A percentile compares a stretch with the other conserved stretches of the same genome.
These are phyloP conservation scores for Chamaetylas fuelleborni DNA, from an alignment of 2,113 vertebrate genomes.

Conservation along the genomic window DNA sequence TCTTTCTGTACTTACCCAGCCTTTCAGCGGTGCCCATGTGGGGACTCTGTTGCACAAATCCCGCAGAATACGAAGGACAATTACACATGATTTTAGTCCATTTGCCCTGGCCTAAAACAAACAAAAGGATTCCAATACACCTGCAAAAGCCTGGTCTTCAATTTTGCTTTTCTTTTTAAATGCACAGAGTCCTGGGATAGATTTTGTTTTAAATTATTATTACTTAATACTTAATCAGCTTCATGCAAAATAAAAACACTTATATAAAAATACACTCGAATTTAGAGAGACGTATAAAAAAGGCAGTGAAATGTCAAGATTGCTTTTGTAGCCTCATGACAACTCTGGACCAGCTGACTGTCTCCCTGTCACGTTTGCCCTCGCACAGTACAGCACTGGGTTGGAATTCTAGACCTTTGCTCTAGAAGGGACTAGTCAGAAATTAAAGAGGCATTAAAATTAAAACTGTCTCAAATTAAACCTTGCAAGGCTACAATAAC, in stretches of 20 bases:
- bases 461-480: constrained; percentile 65
- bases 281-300: constrained; percentile 60
- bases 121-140: constrained; percentile 74
- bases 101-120: constrained; percentile 96
- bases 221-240: constrained; percentile 61
- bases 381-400: constrained; percentile 19
- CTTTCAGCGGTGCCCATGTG: constrained; percentile 96
- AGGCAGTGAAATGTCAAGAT: constrained; percentile 74
- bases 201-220: constrained; percentile 32
- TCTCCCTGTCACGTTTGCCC: constrained; percentile 28
- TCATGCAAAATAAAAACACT: constrained; percentile 72
- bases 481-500: constrained; percentile 85
- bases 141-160: constrained; percentile 57
- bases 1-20: constrained; percentile 90
- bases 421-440: constrained; percentile 52
- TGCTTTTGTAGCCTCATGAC: constrained; percentile 86
- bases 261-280: background rate
- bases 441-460: constrained; percentile 58
- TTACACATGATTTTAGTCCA: constrained; percentile 98
- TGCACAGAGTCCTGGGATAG: constrained; percentile 65
- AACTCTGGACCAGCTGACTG: constrained; percentile 47
- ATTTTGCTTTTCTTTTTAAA: constrained; percentile 59
- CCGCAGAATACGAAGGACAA: constrained; percentile 96
- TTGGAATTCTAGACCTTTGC: constrained; percentile 26
- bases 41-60: constrained; percentile 97